Evolutionary conservation across 2,113 vertebrate species (phyloP), one percentile per base, ranked within the genome.

Genomic region (Garra rufa): DNA sequence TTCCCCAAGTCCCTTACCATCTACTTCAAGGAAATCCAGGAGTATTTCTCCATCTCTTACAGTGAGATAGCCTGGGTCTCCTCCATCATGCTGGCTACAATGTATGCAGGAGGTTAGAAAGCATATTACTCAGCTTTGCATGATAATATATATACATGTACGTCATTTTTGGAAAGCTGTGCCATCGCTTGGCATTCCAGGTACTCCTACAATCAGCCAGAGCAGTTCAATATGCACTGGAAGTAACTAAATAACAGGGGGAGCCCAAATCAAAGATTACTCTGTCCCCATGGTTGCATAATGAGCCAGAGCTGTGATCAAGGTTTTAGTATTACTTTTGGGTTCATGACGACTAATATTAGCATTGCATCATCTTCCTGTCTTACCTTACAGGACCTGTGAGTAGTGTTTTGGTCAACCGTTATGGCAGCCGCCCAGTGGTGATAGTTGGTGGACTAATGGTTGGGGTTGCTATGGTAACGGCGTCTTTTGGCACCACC

Each of bases 1-100:
- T 97, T 97, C 85, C 94, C 94, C 52, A 97, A 97, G 93, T 92
- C 93, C 65, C 83, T 96, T 82, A 95, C 95, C 74, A 93, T 94
- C 89, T 97, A 95, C 93, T 97, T 92, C 89, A 96, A 95, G 93
- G 95, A 97, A 90, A 96, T 96, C 89, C 95, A 97, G 92, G 93
- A 94, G 88, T 96, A 96, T 90, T 96, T 97, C 91, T 92, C 90
- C n/a, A 93, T 93, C 2, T 95, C 94, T 69, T 96, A 95, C 93
- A 94, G 94, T 67, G 90, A 95, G 90, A 92, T 96, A 24, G 94
- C 94, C 1, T 96, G 92, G 93, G 85, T 96, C 82, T 96, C 95
- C 50, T 97, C 95, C 0, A 94, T 96, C 90, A 95, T 95, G 93
- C 86, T 95, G 74, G 95, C 94, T 38, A 93, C 93, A 3, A 96